These are phyloP conservation scores for Phlogophora meticulosa DNA, from an alignment of 2,888 invertebrate genomes.

Conservation along the genomic window DNA sequence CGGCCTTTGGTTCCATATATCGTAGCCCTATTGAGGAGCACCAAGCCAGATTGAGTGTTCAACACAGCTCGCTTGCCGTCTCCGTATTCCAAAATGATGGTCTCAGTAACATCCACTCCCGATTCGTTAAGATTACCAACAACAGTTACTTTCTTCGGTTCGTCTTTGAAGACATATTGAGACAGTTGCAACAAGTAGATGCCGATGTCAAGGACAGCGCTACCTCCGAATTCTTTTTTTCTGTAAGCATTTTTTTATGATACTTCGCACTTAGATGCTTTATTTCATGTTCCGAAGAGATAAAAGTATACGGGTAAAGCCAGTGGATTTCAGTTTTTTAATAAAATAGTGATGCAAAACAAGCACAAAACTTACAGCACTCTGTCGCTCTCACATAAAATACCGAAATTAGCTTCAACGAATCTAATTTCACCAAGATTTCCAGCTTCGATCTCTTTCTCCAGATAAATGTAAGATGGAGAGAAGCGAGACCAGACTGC, in stretches of 20 bases:
- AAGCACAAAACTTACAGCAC: constrained; percentile 70
- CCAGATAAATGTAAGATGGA: constrained; percentile 94
- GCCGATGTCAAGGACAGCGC: constrained; percentile 94
- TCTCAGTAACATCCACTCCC: constrained; percentile 93
- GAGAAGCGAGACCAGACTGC: constrained; percentile 97
- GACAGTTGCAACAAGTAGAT: constrained; percentile 95
- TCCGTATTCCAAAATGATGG: constrained; percentile 92
- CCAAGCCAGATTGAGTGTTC: constrained; percentile 85
- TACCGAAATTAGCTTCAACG: constrained; percentile 93
- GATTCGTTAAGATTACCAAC: constrained; percentile 93
- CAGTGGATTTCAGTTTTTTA: too few relatives aligned
- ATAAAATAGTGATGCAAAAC: not conserved
- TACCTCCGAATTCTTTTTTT: constrained; percentile 94
- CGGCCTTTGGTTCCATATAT: constrained; percentile 93
- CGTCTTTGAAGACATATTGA: constrained; percentile 93
- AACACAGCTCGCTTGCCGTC: constrained; percentile 92
- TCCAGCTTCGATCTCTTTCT: constrained; percentile 92
- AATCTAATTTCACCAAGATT: constrained; percentile 93
- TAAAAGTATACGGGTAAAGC: too few relatives aligned
- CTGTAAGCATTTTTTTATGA: constrained; percentile 74
- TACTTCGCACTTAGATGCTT: not conserved
- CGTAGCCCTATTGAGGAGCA: constrained; percentile 92
- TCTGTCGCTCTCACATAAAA: constrained; percentile 85
- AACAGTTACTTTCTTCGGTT: constrained; percentile 93
- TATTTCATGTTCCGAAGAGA: not conserved